Evolutionary conservation across 2,888 invertebrate genomes (phyloP).

Genomic region (Andrena minutula): DNA sequence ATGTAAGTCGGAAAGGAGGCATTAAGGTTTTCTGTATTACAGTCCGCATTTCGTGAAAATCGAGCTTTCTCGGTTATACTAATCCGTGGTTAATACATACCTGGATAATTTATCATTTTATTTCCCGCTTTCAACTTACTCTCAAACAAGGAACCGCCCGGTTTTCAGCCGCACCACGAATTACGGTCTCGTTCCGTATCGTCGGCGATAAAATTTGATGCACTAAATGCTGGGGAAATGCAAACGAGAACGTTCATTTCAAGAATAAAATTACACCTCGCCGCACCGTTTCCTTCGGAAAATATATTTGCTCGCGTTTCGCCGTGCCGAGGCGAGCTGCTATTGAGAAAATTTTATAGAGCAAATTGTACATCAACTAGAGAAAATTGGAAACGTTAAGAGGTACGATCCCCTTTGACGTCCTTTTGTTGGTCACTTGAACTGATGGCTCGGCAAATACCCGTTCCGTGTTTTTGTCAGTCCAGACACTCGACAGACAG

Average conservation of each 20-base stretch:
- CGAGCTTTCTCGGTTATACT: too few relatives aligned
- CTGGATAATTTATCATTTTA: too few relatives aligned
- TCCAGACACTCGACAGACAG: neutral
- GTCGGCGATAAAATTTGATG: neutral
- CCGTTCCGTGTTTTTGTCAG: constrained; percentile 5
- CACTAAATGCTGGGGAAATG: constrained; percentile 14
- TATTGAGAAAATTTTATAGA: constrained; percentile 31
- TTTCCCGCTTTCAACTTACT: too few relatives aligned
- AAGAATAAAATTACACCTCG: constrained; percentile 3
- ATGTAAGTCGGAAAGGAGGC: too few relatives aligned
- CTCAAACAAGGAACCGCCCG: neutral
- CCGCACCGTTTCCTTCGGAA: constrained; percentile 6
- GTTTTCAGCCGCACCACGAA: neutral
- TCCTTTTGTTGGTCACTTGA: constrained; percentile 32
- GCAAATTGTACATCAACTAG: constrained; percentile 37
- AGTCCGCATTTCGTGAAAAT: too few relatives aligned
- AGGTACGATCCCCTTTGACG: constrained; percentile 23
- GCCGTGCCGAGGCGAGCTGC: neutral
- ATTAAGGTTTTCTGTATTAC: too few relatives aligned
- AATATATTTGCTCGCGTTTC: constrained; percentile 22
- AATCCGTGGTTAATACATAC: too few relatives aligned
- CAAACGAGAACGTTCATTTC: constrained; percentile 21
- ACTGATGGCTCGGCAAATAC: constrained; percentile 10
- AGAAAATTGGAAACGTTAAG: constrained; percentile 57
- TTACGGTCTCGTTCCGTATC: constrained; percentile 1